Conservation (phyloP, 2,113 vertebrate species). For the Burhinus bistriatus region DNA sequence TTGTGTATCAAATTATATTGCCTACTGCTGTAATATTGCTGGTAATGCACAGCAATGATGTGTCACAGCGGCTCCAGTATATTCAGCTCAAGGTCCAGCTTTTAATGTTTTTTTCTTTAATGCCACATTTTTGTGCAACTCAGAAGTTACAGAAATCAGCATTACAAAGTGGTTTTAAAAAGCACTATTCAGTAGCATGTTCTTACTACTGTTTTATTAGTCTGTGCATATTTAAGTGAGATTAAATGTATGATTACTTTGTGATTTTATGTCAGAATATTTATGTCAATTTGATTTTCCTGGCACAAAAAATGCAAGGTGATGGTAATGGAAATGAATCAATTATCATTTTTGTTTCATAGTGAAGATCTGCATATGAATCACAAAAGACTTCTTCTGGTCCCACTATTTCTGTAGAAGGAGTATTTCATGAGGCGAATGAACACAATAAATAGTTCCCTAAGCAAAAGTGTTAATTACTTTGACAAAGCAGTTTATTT, state of each 20-base stretch:
- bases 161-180: not conserved
- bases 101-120: not conserved
- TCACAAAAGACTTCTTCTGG: not conserved
- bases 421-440: not conserved
- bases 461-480: not conserved
- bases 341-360: not conserved
- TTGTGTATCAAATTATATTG: not conserved
- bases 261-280: not conserved
- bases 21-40: not conserved
- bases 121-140: not conserved
- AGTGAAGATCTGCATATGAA: not conserved
- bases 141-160: not conserved
- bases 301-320: not conserved
- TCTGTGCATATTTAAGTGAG: not conserved
- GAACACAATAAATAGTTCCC: not conserved
- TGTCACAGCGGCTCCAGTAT: not conserved
- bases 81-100: not conserved
- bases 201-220: not conserved
- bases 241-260: not conserved
- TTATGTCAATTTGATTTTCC: not conserved
- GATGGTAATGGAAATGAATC: not conserved
- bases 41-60: not conserved
- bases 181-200: not conserved
- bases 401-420: not conserved
- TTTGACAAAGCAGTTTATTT: not conserved